These are phyloP conservation scores for Eledone cirrhosa DNA, from an alignment of 2,888 invertebrate genomes.

Conservation along the genomic window DNA sequence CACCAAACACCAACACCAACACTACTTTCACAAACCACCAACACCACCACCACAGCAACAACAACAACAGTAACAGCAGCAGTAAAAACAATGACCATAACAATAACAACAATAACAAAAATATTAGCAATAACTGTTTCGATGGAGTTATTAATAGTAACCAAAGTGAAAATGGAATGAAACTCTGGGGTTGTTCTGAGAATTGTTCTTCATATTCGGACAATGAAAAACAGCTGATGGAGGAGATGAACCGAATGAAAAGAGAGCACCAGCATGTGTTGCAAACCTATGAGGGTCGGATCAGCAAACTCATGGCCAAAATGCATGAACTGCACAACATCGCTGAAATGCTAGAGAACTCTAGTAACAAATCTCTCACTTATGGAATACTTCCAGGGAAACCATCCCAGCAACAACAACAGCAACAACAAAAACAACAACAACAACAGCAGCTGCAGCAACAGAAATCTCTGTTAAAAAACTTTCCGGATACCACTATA, in stretches of 20 bases:
- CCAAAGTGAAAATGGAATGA: neutral
- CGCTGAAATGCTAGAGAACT: conserved; percentile 61
- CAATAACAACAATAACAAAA: too few relatives aligned
- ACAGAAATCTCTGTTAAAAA: too few relatives aligned
- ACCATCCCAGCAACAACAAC: conserved; percentile 35
- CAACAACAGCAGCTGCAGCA: neutral
- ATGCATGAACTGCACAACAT: conserved; percentile 61
- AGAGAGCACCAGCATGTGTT: conserved; percentile 58
- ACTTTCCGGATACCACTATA: too few relatives aligned
- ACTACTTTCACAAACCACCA: too few relatives aligned
- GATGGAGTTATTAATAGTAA: too few relatives aligned
- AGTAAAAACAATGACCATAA: too few relatives aligned
- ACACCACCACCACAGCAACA: too few relatives aligned
- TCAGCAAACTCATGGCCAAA: conserved; percentile 61
- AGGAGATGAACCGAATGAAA: conserved; percentile 63
- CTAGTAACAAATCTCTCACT: conserved; percentile 57
- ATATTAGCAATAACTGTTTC: too few relatives aligned
- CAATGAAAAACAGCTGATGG: conserved; percentile 63
- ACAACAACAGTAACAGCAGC: too few relatives aligned
- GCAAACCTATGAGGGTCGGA: conserved; percentile 58
- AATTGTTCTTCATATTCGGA: conserved; percentile 59
- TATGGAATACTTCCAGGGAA: conserved; percentile 53
- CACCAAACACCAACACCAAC: too few relatives aligned
- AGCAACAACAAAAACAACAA: neutral
- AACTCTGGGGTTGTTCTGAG: conserved; percentile 6